Evolutionary conservation across 2,113 vertebrate genomes (phyloP).

Genomic region (Myrmecobius fasciatus): DNA sequence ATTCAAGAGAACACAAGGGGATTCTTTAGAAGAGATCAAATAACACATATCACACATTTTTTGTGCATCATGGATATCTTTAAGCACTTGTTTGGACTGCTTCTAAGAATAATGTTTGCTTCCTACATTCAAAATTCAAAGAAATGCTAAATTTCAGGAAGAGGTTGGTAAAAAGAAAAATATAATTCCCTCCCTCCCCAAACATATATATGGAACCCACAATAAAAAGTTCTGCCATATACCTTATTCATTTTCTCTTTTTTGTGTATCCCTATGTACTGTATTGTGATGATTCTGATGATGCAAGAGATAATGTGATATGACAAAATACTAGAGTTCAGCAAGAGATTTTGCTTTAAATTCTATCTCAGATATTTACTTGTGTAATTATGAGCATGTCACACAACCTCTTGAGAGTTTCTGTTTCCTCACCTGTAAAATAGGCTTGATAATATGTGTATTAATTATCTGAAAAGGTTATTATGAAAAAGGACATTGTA

Average conservation of each 20-base stretch:
- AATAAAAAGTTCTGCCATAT: background rate
- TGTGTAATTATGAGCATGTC: background rate
- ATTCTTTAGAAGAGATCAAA: background rate
- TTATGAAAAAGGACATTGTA: background rate
- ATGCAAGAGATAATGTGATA: background rate
- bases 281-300: background rate
- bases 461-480: background rate
- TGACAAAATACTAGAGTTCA: background rate
- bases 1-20: background rate
- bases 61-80: background rate
- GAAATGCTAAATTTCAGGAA: slow-evolving; percentile 17
- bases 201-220: background rate
- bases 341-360: background rate
- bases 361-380: background rate
- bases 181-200: background rate
- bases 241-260: background rate
- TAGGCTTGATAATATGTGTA: background rate
- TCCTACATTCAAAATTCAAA: slow-evolving; percentile 13
- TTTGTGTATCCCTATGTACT: background rate
- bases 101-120: background rate
- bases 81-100: background rate
- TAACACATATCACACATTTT: background rate
- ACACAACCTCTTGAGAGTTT: background rate
- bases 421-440: background rate
- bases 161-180: background rate